Evolutionary conservation across 1,140 invertebrate genomes (phyloP).

Genomic region (Homarus americanus): DNA sequence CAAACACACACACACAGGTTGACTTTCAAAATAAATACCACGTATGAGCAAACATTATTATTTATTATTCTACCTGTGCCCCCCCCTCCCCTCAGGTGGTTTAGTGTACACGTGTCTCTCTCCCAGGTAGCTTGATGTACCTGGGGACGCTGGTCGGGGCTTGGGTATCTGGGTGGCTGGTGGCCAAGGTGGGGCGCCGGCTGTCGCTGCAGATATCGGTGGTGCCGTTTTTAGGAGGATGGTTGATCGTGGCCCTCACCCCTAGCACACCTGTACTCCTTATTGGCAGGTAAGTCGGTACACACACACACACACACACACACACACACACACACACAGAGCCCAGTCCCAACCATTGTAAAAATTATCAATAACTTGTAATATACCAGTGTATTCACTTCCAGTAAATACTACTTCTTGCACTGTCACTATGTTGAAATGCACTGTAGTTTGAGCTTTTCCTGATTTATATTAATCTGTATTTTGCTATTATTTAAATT

Average conservation of each 20-base stretch:
- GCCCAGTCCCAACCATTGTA: too few relatives aligned
- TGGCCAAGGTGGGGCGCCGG: constrained; percentile 3
- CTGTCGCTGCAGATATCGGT: constrained; percentile 17
- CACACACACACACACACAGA: too few relatives aligned
- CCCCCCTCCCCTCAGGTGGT: not conserved
- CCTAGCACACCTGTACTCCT: constrained; percentile 26
- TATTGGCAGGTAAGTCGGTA: constrained; percentile 16
- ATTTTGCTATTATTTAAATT: too few relatives aligned
- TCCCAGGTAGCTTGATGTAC: constrained; percentile 40
- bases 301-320: too few relatives aligned
- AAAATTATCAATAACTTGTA: too few relatives aligned
- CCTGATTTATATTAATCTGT: too few relatives aligned
- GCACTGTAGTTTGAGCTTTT: too few relatives aligned
- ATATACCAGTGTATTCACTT: too few relatives aligned
- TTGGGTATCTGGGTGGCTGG: constrained; percentile 18
- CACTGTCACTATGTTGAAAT: too few relatives aligned
- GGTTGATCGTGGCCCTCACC: constrained; percentile 19
- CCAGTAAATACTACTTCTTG: too few relatives aligned
- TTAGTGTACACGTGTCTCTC: too few relatives aligned
- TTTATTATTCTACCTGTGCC: not conserved
- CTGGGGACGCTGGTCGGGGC: constrained; percentile 41
- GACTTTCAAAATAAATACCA: not conserved
- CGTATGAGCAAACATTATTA: not conserved
- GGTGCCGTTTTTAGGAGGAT: constrained; percentile 8
- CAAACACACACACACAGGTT: not conserved